Percentiles rank a stretch among this genome's conserved stretches.
These are phyloP conservation scores for Craseonycteris thonglongyai DNA, from an alignment of 2,113 vertebrate genomes.

Conservation along the genomic window DNA sequence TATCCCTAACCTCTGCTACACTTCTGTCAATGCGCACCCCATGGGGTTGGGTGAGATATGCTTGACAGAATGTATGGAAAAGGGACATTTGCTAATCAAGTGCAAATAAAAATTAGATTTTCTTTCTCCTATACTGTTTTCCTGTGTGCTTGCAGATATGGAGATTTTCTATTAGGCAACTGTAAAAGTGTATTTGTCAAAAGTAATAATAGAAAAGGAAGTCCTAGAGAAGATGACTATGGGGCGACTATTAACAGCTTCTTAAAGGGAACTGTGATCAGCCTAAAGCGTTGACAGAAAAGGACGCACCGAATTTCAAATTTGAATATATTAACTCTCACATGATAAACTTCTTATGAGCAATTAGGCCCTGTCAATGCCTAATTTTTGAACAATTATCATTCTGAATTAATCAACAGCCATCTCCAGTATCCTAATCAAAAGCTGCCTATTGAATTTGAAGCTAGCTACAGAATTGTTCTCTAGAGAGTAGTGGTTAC, in stretches of 20 bases:
- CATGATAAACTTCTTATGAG: not conserved
- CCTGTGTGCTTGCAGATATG: not conserved
- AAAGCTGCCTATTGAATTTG: not conserved
- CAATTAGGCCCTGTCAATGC: not conserved
- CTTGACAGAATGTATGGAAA: not conserved
- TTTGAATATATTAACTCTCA: not conserved
- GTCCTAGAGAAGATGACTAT: not conserved
- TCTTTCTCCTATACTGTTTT: not conserved
- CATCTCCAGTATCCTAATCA: not conserved
- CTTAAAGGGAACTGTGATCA: not conserved
- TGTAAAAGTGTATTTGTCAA: not conserved
- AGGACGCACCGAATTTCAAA: not conserved
- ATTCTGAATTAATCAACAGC: not conserved
- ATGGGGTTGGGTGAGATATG: fast-evolving
- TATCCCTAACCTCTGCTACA: not conserved
- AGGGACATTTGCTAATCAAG: not conserved
- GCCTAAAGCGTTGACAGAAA: not conserved
- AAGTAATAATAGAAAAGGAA: not conserved
- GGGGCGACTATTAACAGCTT: not conserved
- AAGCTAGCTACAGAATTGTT: not conserved
- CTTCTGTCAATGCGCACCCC: not conserved
- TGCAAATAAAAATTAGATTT: not conserved
- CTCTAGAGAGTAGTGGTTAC: not conserved
- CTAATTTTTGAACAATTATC: not conserved
- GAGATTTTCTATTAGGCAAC: not conserved